Conservation (phyloP, 2,888 invertebrate species). For the Eumerus sabulonum region DNA sequence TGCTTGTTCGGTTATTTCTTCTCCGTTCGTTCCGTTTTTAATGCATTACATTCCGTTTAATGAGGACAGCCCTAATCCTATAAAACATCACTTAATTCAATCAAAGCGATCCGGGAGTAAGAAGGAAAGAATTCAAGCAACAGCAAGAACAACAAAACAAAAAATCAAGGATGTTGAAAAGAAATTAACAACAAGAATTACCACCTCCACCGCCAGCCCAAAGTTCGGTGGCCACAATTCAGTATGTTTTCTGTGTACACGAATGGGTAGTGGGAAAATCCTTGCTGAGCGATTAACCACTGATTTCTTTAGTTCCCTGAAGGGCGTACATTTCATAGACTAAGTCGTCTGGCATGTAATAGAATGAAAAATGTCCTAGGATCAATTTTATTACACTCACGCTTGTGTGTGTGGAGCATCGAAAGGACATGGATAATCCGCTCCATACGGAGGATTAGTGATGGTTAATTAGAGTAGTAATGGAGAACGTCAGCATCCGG, state of each 20-base stretch:
- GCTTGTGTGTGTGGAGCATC: conserved; percentile 14
- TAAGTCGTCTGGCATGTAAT: background rate
- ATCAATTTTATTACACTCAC: conserved; percentile 50
- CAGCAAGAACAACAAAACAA: conserved; percentile 1
- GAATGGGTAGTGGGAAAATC: conserved; percentile 1
- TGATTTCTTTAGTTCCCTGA: conserved; percentile 43
- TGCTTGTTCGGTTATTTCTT: no score
- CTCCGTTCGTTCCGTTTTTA: conserved; percentile 22
- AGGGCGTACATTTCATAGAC: background rate
- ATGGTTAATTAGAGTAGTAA: conserved; percentile 66
- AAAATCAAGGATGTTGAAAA: conserved; percentile 1
- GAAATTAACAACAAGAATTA: conserved; percentile 39
- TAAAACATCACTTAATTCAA: conserved; percentile 65
- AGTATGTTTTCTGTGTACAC: no score
- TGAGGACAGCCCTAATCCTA: conserved; percentile 48
- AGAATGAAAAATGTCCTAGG: conserved; percentile 45
- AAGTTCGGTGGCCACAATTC: no score
- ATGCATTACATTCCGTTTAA: conserved; percentile 52
- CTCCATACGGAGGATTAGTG: conserved; percentile 56
- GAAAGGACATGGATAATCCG: conserved; percentile 54
- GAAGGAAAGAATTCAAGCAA: conserved; percentile 12
- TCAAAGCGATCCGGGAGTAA: conserved; percentile 52
- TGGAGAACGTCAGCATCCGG: conserved; percentile 52
- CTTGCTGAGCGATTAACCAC: conserved; percentile 56
- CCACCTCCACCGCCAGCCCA: conserved; percentile 4